These are phyloP conservation scores for Oplegnathus fasciatus DNA, from an alignment of 2,113 vertebrate genomes.

Conservation along the genomic window DNA sequence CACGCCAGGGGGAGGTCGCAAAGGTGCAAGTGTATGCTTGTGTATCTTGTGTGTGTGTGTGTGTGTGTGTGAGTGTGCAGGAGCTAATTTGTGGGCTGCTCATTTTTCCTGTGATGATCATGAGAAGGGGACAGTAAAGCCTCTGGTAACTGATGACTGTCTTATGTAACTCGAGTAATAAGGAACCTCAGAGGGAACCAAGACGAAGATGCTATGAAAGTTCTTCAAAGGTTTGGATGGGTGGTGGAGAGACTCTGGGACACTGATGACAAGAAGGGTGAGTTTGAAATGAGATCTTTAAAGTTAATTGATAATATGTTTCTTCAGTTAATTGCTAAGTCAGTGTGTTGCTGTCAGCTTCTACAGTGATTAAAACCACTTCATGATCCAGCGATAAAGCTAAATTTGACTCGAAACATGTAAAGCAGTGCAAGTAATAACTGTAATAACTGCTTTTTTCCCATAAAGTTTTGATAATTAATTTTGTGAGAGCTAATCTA, in stretches of 20 bases:
- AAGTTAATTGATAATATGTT: background rate
- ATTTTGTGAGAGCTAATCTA: background rate
- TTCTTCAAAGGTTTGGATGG: constrained; percentile 27
- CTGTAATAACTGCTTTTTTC: no score
- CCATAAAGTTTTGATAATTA: background rate
- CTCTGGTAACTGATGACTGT: constrained; percentile 57
- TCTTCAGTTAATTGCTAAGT: background rate
- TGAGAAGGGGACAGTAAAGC: constrained; percentile 39
- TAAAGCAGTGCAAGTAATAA: background rate
- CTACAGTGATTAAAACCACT: background rate
- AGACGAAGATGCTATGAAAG: constrained; percentile 21
- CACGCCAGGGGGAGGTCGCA: constrained; percentile 69
- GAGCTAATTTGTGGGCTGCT: constrained; percentile 61
- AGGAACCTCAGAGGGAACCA: constrained; percentile 15
- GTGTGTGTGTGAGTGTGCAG: background rate
- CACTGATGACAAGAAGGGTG: constrained; percentile 50
- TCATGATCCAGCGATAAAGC: background rate
- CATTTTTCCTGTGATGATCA: constrained; percentile 67
- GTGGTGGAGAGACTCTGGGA: constrained; percentile 1
- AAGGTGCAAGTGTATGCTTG: constrained; percentile 61
- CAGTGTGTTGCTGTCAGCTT: background rate
- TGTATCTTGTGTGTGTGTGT: constrained; percentile 43
- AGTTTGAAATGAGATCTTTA: constrained; percentile 33
- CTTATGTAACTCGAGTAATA: constrained; percentile 48
- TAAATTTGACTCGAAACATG: background rate